Evolutionary conservation across 2,113 vertebrate genomes (phyloP).

Genomic region (Erinaceus europaeus): DNA sequence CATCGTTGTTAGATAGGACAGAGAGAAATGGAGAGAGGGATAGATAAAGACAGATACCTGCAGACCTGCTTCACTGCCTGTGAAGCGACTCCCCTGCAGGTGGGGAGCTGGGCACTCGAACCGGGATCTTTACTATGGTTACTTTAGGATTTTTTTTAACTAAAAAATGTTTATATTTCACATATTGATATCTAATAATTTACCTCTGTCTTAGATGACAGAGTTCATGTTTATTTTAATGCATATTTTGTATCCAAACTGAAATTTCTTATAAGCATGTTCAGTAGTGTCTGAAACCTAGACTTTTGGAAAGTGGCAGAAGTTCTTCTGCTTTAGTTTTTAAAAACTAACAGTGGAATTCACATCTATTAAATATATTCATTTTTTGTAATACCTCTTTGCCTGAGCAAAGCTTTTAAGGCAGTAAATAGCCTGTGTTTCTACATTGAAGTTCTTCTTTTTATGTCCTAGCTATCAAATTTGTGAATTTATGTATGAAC

Average conservation of each 20-base stretch:
- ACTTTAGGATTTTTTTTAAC: no score
- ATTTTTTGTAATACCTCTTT: neutral
- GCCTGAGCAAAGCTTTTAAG: neutral
- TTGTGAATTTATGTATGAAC: slow-evolving; percentile 97
- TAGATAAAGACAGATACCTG: no score
- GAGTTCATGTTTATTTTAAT: slow-evolving; percentile 24
- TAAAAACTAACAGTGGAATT: neutral
- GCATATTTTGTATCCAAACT: neutral
- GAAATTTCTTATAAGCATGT: neutral
- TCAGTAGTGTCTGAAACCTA: neutral
- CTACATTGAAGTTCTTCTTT: slow-evolving; percentile 23
- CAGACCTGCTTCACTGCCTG: no score
- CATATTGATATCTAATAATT: no score
- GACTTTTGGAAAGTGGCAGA: neutral
- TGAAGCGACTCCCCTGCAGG: no score
- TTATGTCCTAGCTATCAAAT: slow-evolving; percentile 91
- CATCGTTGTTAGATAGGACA: no score
- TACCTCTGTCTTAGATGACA: no score
- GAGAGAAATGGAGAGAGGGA: no score
- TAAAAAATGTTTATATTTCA: no score
- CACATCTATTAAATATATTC: neutral
- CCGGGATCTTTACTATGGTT: no score
- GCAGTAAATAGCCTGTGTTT: neutral
- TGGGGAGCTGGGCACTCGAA: no score
- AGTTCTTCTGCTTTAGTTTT: neutral